phyloP scores from a whole-genome alignment of 2,797 vertebrate species.

The Xyrichtys novacula region DNA sequence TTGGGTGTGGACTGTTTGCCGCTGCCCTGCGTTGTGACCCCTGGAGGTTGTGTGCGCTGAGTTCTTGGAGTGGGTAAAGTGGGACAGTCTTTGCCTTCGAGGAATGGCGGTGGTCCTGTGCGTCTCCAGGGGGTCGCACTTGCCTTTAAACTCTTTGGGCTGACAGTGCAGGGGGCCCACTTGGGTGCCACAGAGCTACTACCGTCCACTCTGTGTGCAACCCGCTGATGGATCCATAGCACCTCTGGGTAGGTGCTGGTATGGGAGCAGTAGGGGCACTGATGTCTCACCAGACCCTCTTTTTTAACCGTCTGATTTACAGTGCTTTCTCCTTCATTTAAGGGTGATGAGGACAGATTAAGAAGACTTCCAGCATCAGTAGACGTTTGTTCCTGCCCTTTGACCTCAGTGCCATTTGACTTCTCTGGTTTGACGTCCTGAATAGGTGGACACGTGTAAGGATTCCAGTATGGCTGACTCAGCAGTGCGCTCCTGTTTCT shows the following conservation, averaged over 20 bases:
- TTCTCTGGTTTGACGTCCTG: conserved; percentile 66
- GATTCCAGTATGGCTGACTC: conserved; percentile 79
- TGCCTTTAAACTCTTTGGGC: conserved; percentile 84
- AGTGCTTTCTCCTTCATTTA: conserved; percentile 27
- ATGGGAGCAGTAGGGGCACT: conserved; percentile 94
- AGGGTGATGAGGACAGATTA: conserved; percentile 75
- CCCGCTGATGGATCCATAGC: conserved; percentile 96
- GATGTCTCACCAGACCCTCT: conserved; percentile 88
- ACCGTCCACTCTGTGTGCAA: conserved; percentile 93
- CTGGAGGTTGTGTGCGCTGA: conserved; percentile 89
- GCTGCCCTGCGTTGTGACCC: conserved; percentile 22
- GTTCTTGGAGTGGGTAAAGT: conserved; percentile 87
- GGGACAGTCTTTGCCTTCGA: conserved; percentile 95
- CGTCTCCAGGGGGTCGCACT: conserved; percentile 88
- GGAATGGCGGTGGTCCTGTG: conserved; percentile 93
- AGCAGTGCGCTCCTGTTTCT: conserved; percentile 79
- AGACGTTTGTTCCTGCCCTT: conserved; percentile 49
- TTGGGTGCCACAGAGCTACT: conserved; percentile 89
- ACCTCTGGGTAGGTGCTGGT: conserved; percentile 95
- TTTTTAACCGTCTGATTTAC: conserved; percentile 61
- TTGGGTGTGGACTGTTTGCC: conserved; percentile 69
- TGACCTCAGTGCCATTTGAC: conserved; percentile 46
- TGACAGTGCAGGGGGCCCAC: conserved; percentile 89
- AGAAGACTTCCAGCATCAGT: conserved; percentile 70
- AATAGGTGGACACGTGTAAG: conserved; percentile 67